A percentile compares a stretch with the other conserved stretches of the same genome.
These are phyloP conservation scores for Polymixis lichenea DNA, from an alignment of 2,888 invertebrate species.

Conservation along the genomic window DNA sequence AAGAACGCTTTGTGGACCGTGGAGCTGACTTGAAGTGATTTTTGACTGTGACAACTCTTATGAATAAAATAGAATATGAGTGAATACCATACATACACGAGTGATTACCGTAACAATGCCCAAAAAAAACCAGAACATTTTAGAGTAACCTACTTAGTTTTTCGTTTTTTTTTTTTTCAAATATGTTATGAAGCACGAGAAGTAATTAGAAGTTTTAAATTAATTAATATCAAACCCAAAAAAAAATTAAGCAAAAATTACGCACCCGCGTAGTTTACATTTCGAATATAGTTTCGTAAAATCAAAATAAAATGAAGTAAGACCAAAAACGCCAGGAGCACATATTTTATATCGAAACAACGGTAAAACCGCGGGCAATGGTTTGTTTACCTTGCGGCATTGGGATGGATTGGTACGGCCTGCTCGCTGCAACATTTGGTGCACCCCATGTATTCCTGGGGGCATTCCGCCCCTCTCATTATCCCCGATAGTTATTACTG, in stretches of 20 bases:
- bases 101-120: neutral
- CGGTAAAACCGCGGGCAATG: conserved; percentile 67
- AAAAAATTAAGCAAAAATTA: neutral
- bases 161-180: neutral
- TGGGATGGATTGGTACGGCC: too few species aligned
- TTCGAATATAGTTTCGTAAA: conserved; percentile 25
- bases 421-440: conserved; percentile 86
- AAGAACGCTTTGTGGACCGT: conserved; percentile 75
- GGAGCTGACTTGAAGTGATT: conserved; percentile 60
- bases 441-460: conserved; percentile 87
- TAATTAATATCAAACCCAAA: neutral
- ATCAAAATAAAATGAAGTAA: conserved; percentile 28
- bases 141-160: too few species aligned
- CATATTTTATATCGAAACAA: conserved; percentile 67
- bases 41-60: conserved; percentile 39
- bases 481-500: conserved; percentile 90
- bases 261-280: neutral
- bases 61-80: conserved; percentile 12
- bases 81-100: conserved; percentile 19
- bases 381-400: conserved; percentile 83
- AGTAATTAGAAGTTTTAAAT: neutral
- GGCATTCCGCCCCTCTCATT: conserved; percentile 90
- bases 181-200: neutral
- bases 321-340: conserved; percentile 58
- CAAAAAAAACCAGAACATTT: neutral